phyloP scores from a whole-genome alignment of 2,888 invertebrate genomes.

The Lordiphosa andalusiaca region DNA sequence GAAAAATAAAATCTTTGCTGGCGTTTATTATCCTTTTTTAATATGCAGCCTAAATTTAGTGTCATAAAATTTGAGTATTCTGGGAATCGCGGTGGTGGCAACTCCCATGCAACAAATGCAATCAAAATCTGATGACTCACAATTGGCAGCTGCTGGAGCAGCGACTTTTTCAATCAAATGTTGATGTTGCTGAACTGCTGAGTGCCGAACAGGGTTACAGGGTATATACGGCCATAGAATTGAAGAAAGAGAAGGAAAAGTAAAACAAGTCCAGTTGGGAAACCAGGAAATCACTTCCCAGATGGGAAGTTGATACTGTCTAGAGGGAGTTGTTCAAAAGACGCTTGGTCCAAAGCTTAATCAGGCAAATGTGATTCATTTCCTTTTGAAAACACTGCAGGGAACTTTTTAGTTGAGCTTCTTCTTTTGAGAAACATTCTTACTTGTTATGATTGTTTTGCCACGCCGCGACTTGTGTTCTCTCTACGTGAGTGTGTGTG shows the following conservation, averaged over 20 bases:
- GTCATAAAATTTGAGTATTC: conserved; percentile 59
- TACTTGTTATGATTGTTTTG: conserved; percentile 22
- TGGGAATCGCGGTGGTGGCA: conserved; percentile 7
- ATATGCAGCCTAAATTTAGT: conserved; percentile 58
- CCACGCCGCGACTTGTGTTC: not conserved
- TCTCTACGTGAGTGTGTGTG: conserved; percentile 4
- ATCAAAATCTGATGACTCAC: conserved; percentile 59
- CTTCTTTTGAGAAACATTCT: not conserved
- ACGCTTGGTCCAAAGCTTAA: no score
- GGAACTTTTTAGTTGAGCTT: not conserved
- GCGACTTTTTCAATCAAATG: conserved; percentile 67
- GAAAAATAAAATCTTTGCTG: conserved; percentile 31
- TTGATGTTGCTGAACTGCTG: conserved; percentile 45
- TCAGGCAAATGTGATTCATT: no score
- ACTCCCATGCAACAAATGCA: conserved; percentile 44
- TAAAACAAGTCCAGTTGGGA: no score
- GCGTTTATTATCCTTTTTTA: conserved; percentile 51
- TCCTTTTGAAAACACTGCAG: no score
- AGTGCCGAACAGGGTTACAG: conserved; percentile 18
- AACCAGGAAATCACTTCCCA: no score
- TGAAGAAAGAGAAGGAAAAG: conserved; percentile 5
- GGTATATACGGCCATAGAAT: no score
- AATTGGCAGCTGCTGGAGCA: conserved; percentile 19
- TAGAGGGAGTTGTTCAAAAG: no score
- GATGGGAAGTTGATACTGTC: no score